phyloP scores from a whole-genome alignment of 1,140 invertebrate species.

The Macrosteles quadrilineatus region DNA sequence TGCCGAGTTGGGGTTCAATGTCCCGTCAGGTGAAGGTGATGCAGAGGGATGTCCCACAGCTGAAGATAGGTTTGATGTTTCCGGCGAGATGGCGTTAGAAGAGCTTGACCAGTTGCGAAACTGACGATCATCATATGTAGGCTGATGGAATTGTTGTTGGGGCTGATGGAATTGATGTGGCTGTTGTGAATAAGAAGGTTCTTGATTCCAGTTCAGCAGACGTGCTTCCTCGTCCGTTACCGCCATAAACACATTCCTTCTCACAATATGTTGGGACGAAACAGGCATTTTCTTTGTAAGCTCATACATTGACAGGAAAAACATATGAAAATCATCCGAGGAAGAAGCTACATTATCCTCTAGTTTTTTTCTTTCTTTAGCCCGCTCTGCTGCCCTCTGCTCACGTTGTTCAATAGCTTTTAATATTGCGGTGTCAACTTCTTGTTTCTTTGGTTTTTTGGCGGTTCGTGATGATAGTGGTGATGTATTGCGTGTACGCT shows the following conservation, averaged over 20 bases:
- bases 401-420: not conserved
- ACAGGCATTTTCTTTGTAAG: constrained; percentile 26
- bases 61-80: not conserved
- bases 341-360: not conserved
- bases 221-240: not conserved
- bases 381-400: not conserved
- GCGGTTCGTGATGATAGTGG: not conserved
- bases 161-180: not conserved
- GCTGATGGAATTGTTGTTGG: not conserved
- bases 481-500: not conserved
- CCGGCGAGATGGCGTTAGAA: not conserved
- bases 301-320: constrained; percentile 30
- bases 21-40: too few relatives aligned
- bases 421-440: not conserved
- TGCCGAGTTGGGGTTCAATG: too few relatives aligned
- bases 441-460: not conserved
- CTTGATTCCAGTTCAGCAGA: not conserved
- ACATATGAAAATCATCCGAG: constrained; percentile 8
- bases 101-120: not conserved
- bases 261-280: constrained; percentile 1
- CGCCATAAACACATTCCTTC: not conserved
- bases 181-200: not conserved
- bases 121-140: too few relatives aligned
- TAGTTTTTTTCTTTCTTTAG: not conserved
- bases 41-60: not conserved